phyloP scores from a whole-genome alignment of 2,888 invertebrate species.

The Leucoptera coffeella region DNA sequence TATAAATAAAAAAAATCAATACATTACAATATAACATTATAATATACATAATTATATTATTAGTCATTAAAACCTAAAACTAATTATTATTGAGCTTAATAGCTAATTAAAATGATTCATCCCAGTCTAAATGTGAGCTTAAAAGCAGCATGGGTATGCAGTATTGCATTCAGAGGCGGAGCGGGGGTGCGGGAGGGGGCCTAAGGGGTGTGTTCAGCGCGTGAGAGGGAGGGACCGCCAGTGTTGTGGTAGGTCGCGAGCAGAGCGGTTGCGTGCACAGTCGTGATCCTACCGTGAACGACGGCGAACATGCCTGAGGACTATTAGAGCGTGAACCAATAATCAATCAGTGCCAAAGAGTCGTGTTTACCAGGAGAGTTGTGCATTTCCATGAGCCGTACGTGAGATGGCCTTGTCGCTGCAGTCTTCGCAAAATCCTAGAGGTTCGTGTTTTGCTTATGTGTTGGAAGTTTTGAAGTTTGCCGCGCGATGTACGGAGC shows the following conservation, averaged over 20 bases:
- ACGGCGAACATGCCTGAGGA: slow-evolving; percentile 26
- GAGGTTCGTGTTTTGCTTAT: slow-evolving; percentile 39
- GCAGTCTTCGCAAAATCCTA: slow-evolving; percentile 50
- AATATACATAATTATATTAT: too few relatives aligned
- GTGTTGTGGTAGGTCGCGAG: slow-evolving; percentile 62
- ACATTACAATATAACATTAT: too few relatives aligned
- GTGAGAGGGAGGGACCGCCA: slow-evolving; percentile 30
- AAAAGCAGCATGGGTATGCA: too few relatives aligned
- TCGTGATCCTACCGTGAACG: slow-evolving; percentile 28
- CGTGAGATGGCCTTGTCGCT: slow-evolving; percentile 56
- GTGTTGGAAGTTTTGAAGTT: slow-evolving; percentile 38
- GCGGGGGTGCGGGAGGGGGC: slow-evolving; percentile 17
- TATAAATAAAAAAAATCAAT: too few relatives aligned
- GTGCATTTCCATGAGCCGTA: slow-evolving; percentile 41
- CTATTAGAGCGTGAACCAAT: slow-evolving; percentile 1
- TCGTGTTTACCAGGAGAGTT: slow-evolving; percentile 10
- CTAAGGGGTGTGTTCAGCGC: slow-evolving; percentile 43
- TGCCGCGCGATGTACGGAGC: slow-evolving; percentile 30
- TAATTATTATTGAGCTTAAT: too few relatives aligned
- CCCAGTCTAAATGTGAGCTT: too few relatives aligned
- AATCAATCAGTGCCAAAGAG: not conserved
- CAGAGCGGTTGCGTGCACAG: slow-evolving; percentile 30
- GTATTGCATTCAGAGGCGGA: too few relatives aligned
- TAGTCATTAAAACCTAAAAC: too few relatives aligned
- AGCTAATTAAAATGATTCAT: too few relatives aligned